Conservation (phyloP, 2,888 invertebrate genomes). For the Acrocera orbiculus region DNA sequence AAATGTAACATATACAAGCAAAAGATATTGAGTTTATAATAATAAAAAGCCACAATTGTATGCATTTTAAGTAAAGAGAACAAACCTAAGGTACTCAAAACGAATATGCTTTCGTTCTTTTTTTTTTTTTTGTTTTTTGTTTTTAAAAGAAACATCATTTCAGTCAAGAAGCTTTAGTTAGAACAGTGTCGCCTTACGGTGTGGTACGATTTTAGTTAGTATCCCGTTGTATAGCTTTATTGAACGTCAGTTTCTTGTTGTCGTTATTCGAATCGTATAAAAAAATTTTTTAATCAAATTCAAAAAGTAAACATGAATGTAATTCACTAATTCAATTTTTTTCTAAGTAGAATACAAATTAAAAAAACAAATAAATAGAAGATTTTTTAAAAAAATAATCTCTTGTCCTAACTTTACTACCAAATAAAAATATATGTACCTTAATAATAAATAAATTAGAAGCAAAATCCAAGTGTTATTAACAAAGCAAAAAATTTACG, state of each 20-base stretch:
- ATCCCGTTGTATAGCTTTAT: slow-evolving; percentile 18
- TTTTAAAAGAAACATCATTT: slow-evolving; percentile 8
- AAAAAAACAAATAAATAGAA: not conserved
- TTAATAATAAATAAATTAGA: not conserved
- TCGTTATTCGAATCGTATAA: slow-evolving; percentile 10
- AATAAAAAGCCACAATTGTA: not conserved
- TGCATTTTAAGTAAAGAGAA: no score
- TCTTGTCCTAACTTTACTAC: no score
- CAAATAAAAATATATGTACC: not conserved
- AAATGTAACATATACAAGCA: not conserved
- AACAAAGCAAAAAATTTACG: not conserved
- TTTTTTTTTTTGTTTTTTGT: not conserved
- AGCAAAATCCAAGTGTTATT: not conserved
- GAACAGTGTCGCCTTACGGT: slow-evolving; percentile 35
- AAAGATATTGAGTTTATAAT: not conserved
- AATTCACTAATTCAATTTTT: not conserved
- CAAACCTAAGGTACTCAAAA: no score
- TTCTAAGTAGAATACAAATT: not conserved
- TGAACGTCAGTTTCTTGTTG: slow-evolving; percentile 16
- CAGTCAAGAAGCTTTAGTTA: slow-evolving; percentile 24
- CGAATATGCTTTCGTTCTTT: not conserved
- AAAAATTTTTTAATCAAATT: not conserved
- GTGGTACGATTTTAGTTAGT: slow-evolving; percentile 30
- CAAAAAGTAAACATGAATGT: not conserved
- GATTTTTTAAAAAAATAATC: no score